These are phyloP conservation scores for Mola mola DNA, from an alignment of 2,113 vertebrate species.

Conservation along the genomic window DNA sequence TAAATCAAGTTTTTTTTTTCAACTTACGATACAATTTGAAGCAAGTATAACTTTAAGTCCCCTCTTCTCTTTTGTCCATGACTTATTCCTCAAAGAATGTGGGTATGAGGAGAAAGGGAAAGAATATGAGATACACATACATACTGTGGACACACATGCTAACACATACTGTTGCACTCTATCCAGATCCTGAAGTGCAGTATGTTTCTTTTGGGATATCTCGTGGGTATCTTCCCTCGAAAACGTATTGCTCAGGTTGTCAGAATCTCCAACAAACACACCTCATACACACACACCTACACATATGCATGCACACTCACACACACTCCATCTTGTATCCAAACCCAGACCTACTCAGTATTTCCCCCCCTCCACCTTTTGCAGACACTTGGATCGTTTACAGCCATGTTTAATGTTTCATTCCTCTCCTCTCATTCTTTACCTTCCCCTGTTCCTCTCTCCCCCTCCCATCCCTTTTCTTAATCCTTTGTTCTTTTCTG, in stretches of 20 bases:
- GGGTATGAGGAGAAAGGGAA: constrained; percentile 20
- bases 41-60: not conserved
- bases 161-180: constrained; percentile 11
- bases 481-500: constrained; percentile 20
- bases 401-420: constrained; percentile 47
- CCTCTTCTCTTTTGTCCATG: constrained; percentile 8
- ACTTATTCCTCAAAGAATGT: constrained; percentile 21
- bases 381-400: constrained; percentile 52
- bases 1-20: not conserved
- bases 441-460: not conserved
- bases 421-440: constrained; percentile 16
- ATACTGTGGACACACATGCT: constrained; percentile 5
- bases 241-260: constrained; percentile 45
- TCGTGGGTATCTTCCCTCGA: constrained; percentile 47
- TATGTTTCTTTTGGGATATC: constrained; percentile 49
- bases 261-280: constrained; percentile 36
- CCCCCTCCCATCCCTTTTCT: not conserved
- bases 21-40: not conserved
- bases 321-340: constrained; percentile 21
- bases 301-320: constrained; percentile 8
- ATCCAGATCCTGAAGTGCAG: constrained; percentile 49
- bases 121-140: constrained; percentile 23
- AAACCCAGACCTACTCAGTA: not conserved
- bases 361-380: not conserved
- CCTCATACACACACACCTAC: constrained; percentile 16